Percentiles rank a stretch among this genome's conserved stretches.
These are phyloP conservation scores for Cyanoramphus novaezelandiae DNA, from an alignment of 2,113 vertebrate genomes.

Conservation along the genomic window DNA sequence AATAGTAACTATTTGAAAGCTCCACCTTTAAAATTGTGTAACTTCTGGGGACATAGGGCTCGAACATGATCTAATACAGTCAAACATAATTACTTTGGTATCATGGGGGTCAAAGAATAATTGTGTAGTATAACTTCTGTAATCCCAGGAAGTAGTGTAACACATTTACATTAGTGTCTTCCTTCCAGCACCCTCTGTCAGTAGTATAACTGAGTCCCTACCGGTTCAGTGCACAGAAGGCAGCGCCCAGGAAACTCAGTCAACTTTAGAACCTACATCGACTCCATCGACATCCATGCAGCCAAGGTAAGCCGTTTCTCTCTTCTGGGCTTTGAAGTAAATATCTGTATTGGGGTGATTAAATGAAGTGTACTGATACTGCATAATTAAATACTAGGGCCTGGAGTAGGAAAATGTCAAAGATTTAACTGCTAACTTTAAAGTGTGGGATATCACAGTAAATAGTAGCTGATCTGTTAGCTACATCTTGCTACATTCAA, in stretches of 20 bases:
- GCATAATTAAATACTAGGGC: neutral
- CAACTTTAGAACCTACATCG: constrained; percentile 67
- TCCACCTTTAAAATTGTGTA: neutral
- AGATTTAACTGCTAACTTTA: neutral
- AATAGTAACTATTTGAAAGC: neutral
- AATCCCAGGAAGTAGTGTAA: neutral
- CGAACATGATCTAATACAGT: neutral
- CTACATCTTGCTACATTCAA: neutral
- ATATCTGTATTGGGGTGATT: neutral
- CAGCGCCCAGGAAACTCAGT: constrained; percentile 63
- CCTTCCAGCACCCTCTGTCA: constrained; percentile 77
- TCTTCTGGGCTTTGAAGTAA: neutral
- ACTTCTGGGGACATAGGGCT: neutral
- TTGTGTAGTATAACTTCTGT: neutral
- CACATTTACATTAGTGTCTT: neutral
- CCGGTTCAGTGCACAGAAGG: constrained; percentile 77
- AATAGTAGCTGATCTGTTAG: neutral
- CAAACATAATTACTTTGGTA: neutral
- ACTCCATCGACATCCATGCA: constrained; percentile 68
- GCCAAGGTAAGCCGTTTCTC: constrained; percentile 72
- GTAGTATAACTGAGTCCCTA: constrained; percentile 80
- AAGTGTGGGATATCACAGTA: neutral
- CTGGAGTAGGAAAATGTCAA: neutral
- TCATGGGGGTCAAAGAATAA: neutral
- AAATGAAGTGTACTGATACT: neutral